phyloP scores from a whole-genome alignment of 2,888 invertebrate species.

The Tiliacea aurago region DNA sequence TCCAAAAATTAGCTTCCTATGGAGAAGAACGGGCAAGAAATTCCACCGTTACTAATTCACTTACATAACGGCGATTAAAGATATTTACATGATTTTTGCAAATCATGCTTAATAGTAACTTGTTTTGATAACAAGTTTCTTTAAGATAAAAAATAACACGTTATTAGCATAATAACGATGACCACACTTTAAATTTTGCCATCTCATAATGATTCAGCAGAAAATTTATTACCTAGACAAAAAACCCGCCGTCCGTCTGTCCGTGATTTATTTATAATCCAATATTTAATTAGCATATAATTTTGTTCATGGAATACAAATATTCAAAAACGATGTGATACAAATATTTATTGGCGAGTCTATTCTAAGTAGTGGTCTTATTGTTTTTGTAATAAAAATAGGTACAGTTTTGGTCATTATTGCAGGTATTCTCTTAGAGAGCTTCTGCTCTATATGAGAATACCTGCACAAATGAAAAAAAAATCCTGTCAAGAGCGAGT shows the following conservation, averaged over 20 bases:
- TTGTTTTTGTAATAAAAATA: background rate
- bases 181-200: constrained; percentile 17
- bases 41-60: background rate
- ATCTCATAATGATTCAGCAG: constrained; percentile 39
- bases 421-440: too few relatives aligned
- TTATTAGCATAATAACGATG: constrained; percentile 36
- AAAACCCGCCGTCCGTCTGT: constrained; percentile 22
- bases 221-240: background rate
- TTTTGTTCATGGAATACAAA: constrained; percentile 21
- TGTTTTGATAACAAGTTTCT: constrained; percentile 15
- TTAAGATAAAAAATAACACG: constrained; percentile 18
- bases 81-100: constrained; percentile 13
- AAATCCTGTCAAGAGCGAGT: too few relatives aligned
- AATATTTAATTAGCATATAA: constrained; percentile 8
- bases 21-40: too few relatives aligned
- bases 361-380: too few relatives aligned
- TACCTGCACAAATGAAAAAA: too few relatives aligned
- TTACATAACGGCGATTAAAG: constrained; percentile 1
- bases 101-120: constrained; percentile 30
- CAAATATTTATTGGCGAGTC: background rate
- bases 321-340: background rate
- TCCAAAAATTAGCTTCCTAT: too few relatives aligned
- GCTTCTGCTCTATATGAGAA: too few relatives aligned
- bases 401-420: background rate
- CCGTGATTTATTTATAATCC: constrained; percentile 3